These are phyloP conservation scores for Acromyrmex charruanus DNA, from an alignment of 1,140 invertebrate species.

Conservation along the genomic window DNA sequence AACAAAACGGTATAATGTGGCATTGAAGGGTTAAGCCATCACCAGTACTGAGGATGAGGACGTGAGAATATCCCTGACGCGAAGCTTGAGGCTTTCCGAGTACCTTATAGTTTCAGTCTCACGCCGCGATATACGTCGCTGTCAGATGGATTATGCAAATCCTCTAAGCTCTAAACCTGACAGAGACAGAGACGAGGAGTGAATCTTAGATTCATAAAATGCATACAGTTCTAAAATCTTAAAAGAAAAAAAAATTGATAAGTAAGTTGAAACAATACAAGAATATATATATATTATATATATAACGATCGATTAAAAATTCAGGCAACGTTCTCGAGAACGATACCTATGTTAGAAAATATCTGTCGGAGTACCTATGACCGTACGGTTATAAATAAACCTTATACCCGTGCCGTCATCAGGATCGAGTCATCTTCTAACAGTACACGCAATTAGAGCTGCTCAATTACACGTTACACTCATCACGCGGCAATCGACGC, in stretches of 20 bases:
- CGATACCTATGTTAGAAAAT: background rate
- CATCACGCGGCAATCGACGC: constrained; percentile 51
- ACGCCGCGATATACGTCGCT: background rate
- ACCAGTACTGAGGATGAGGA: background rate
- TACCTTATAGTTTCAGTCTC: constrained; percentile 17
- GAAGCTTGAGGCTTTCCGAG: constrained; percentile 3
- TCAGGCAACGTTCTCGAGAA: constrained; percentile 1
- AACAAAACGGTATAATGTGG: no score
- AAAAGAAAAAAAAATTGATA: background rate
- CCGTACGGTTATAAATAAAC: constrained; percentile 59
- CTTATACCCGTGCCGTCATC: constrained; percentile 23
- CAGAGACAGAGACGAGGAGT: background rate
- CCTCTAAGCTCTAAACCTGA: background rate
- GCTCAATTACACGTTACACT: constrained; percentile 49
- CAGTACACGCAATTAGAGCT: constrained; percentile 59
- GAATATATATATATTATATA: background rate
- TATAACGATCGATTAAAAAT: constrained; percentile 34
- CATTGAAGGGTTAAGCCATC: constrained; percentile 45
- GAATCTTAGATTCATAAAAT: constrained; percentile 18
- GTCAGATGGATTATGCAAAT: constrained; percentile 19
- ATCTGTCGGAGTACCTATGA: background rate
- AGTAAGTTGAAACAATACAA: background rate
- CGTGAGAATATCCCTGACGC: constrained; percentile 26
- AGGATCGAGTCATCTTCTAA: constrained; percentile 58
- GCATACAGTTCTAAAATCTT: background rate